Evolutionary conservation across 2,113 vertebrate species (phyloP).

Genomic region (Mastomys natalensis): DNA sequence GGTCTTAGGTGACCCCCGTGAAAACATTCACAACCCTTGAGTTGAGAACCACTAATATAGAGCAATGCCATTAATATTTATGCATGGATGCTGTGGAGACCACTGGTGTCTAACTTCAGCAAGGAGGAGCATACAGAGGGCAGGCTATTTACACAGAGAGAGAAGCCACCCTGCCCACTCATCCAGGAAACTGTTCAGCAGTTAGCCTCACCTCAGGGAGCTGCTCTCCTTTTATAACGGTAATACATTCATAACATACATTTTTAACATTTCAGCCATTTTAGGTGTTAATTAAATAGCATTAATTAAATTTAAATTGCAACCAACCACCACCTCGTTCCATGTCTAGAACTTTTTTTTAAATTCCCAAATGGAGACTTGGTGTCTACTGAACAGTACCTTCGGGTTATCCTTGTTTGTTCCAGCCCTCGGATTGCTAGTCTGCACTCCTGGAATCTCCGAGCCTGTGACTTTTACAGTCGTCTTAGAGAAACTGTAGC

Average conservation of each 20-base stretch:
- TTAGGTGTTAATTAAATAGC: neutral
- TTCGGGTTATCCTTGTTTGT: no score
- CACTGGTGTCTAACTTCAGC: neutral
- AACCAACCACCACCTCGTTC: no score
- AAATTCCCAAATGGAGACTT: no score
- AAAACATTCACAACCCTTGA: rapidly evolving
- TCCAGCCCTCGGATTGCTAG: neutral
- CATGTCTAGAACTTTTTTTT: neutral
- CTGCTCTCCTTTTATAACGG: neutral
- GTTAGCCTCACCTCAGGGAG: no score
- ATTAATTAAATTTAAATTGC: neutral
- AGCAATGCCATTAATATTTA: neutral
- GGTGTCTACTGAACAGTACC: rapidly evolving
- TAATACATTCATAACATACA: neutral
- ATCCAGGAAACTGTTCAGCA: neutral
- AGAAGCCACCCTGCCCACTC: neutral
- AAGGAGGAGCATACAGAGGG: neutral
- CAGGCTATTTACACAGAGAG: neutral
- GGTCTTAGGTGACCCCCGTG: neutral
- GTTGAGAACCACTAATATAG: neutral
- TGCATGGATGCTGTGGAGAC: neutral
- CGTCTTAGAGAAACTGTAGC: no score
- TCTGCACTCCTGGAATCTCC: neutral
- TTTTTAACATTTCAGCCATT: neutral
- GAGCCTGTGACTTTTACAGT: neutral